Percentiles rank a stretch among this genome's conserved stretches.
These are phyloP conservation scores for Agapetus fuscipes DNA, from an alignment of 2,888 invertebrate species.

Conservation along the genomic window DNA sequence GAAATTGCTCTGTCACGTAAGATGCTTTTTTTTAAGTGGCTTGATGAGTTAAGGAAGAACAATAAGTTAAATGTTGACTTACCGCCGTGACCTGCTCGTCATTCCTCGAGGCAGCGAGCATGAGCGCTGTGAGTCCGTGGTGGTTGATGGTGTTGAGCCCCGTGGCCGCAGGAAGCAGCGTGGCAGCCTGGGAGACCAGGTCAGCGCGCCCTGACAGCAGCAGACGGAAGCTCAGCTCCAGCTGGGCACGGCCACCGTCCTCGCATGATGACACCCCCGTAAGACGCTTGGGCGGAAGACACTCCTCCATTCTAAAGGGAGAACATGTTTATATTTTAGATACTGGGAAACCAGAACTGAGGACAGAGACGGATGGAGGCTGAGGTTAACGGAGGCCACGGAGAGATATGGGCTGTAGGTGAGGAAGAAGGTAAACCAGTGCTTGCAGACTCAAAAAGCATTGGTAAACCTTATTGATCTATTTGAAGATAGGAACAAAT, in stretches of 20 bases:
- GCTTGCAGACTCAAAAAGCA: no score
- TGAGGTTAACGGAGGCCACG: no score
- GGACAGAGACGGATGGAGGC: no score
- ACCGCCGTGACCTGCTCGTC: conserved; percentile 65
- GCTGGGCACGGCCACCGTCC: conserved; percentile 54
- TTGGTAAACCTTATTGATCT: no score
- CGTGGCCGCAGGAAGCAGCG: conserved; percentile 60
- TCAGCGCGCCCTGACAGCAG: conserved; percentile 72
- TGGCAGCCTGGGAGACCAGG: conserved; percentile 65
- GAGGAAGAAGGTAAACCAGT: no score
- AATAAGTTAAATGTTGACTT: no score
- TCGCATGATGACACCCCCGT: conserved; percentile 36
- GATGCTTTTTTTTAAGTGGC: no score
- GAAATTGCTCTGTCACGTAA: no score
- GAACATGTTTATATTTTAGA: background rate
- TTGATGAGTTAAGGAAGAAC: no score
- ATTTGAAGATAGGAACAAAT: no score
- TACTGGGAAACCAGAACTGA: no score
- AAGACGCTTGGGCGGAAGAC: conserved; percentile 32
- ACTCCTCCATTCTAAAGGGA: conserved; percentile 45
- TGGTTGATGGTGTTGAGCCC: conserved; percentile 67
- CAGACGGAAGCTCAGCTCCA: conserved; percentile 72
- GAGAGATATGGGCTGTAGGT: no score
- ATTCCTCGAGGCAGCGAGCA: conserved; percentile 72
- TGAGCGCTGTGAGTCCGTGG: conserved; percentile 70